Evolutionary conservation across 2,888 invertebrate species (phyloP), one percentile per base, ranked within the genome.

Genomic region (Apotomis turbidana): DNA sequence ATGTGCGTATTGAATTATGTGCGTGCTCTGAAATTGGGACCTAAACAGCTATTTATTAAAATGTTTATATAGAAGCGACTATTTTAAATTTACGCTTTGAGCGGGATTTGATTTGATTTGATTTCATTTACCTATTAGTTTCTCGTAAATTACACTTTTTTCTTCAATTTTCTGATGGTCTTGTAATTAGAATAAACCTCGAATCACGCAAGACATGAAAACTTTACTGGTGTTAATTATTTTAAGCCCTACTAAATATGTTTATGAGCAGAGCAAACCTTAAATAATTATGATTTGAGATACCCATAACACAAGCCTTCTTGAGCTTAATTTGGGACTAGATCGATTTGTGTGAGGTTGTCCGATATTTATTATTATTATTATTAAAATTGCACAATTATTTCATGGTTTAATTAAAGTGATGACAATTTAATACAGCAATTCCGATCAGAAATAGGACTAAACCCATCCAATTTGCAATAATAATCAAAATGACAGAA

Each of bases 121-220:
- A 27, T 27, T 27, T 2, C 27, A 27, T 27, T 27, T 27, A 27
- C 27, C 27, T 27, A 27, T 2, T 27, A 27, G n/a, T 44, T 60
- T 10, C 8, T 10, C 44, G 60, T 15, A 46, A 15, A 12, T 13
- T 46, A 44, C 15, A 15, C 15, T 15, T 46, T 61, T 61, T 61
- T 27, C 61, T 49, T 4, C 27, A 36, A 61, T 10, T 10, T 60
- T 46, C 46, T 49, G 63, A 63, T 52, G 10, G 10, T 13, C 10
- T 4, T 36, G n/a, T 38, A 63, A 63, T 63, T 41, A 52, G 63
- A 9, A 5, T 13, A 52, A 38, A 5, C 8, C 36, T 60, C 38
- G 10, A 15, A 41, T 63, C 63, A 63, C 38, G 52, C 38, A 10
- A 54, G 13, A 62, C n/a, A 38, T 62, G 36, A 63, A n/a, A 62